Percentiles rank a stretch among this genome's conserved stretches.
These are phyloP conservation scores for Rhopalosiphum nymphaeae DNA, from an alignment of 2,888 invertebrate species.

Conservation along the genomic window DNA sequence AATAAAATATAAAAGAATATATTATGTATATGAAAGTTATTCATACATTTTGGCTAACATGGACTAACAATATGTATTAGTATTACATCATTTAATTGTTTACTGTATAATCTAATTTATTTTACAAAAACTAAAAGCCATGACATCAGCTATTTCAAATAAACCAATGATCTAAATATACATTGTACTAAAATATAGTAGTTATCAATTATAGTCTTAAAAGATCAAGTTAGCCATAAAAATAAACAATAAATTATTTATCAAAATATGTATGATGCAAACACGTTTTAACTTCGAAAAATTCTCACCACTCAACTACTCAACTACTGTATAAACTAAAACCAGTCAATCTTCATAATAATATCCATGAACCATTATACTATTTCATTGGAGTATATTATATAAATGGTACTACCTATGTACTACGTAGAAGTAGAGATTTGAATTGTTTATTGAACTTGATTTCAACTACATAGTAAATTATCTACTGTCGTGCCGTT, in stretches of 20 bases:
- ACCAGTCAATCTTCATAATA: slow-evolving; percentile 19
- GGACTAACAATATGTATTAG: not conserved
- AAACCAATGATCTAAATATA: slow-evolving; percentile 9
- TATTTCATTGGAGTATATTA: not conserved
- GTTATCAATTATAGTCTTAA: not conserved
- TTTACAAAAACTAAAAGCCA: not conserved
- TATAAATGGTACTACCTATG: not conserved
- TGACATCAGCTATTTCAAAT: not conserved
- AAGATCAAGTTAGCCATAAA: not conserved
- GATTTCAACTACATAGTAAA: slow-evolving; percentile 17
- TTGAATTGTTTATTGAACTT: slow-evolving; percentile 15
- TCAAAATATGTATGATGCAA: not conserved
- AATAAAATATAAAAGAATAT: not conserved
- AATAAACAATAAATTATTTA: slow-evolving; percentile 5
- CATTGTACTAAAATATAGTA: not conserved
- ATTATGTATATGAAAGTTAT: not conserved
- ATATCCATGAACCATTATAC: not conserved
- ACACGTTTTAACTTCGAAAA: not conserved
- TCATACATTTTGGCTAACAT: not conserved
- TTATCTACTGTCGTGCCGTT: not conserved
- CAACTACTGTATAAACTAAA: slow-evolving; percentile 6
- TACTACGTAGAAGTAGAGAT: not conserved
- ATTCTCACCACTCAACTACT: not conserved
- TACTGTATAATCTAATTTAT: not conserved
- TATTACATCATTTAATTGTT: not conserved